Conservation (phyloP, 2,888 invertebrate genomes). For the Orchesella flavescens region DNA sequence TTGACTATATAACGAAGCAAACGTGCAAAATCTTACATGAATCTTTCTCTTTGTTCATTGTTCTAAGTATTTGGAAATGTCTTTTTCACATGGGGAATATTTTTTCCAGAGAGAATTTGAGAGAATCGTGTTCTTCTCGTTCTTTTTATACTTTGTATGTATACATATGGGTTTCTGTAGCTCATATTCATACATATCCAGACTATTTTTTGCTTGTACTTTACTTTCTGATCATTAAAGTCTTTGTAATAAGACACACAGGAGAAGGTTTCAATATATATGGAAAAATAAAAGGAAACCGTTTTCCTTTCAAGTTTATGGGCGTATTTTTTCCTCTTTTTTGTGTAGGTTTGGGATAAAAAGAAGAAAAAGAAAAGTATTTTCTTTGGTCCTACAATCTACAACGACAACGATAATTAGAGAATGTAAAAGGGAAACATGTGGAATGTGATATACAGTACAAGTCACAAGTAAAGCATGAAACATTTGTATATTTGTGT, state of each 20-base stretch:
- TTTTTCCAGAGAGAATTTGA: too few relatives aligned
- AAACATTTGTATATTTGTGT: not conserved
- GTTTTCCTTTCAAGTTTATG: conserved; percentile 33
- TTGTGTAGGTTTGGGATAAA: conserved; percentile 22
- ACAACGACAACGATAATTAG: conserved; percentile 33
- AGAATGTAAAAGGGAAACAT: not conserved
- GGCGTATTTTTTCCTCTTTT: conserved; percentile 4
- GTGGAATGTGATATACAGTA: not conserved
- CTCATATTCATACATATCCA: too few relatives aligned
- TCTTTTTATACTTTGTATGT: not conserved
- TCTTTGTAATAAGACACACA: not conserved
- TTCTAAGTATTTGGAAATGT: too few relatives aligned
- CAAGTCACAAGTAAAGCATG: not conserved
- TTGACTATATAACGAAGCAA: too few relatives aligned
- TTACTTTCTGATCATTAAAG: conserved; percentile 7
- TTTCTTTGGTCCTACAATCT: not conserved
- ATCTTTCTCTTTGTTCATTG: too few relatives aligned
- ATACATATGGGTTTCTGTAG: not conserved
- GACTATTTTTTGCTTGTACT: not conserved
- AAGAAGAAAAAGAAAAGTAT: conserved; percentile 34
- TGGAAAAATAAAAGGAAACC: not conserved
- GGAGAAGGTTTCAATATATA: not conserved
- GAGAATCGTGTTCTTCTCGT: not conserved
- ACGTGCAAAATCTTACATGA: too few relatives aligned
- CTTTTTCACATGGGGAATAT: too few relatives aligned